phyloP scores from a whole-genome alignment of 2,888 invertebrate genomes.

The Drosophila mimica region DNA sequence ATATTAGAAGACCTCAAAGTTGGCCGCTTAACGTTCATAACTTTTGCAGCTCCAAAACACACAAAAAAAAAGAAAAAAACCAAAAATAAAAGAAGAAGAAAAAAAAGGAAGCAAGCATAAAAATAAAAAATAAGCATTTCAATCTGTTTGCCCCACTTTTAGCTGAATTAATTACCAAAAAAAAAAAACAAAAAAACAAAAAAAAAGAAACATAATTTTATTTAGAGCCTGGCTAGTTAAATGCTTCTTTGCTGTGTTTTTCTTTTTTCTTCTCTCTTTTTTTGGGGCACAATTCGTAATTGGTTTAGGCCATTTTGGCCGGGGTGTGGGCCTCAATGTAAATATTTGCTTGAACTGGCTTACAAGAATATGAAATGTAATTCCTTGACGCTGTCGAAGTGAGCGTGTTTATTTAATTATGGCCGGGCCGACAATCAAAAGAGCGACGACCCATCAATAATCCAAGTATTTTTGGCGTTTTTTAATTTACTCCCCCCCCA shows the following conservation, averaged over 20 bases:
- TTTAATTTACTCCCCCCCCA: constrained; percentile 27
- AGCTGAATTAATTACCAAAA: constrained; percentile 60
- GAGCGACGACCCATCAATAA: constrained; percentile 51
- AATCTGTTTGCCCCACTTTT: constrained; percentile 50
- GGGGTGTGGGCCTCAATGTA: constrained; percentile 3
- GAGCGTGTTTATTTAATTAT: constrained; percentile 44
- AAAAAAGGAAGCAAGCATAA: background rate
- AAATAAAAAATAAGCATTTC: constrained; percentile 25
- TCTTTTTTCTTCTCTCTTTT: background rate
- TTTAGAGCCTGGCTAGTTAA: constrained; percentile 48
- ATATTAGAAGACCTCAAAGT: constrained; percentile 38
- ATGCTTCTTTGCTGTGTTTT: constrained; percentile 22
- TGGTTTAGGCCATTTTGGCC: constrained; percentile 52
- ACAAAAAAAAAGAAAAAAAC: background rate
- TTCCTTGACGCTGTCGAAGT: constrained; percentile 29
- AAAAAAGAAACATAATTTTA: constrained; percentile 40
- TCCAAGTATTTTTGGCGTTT: constrained; percentile 24
- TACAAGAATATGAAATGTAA: constrained; percentile 35
- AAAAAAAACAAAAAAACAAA: constrained; percentile 19
- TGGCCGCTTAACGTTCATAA: constrained; percentile 27
- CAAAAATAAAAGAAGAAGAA: constrained; percentile 1
- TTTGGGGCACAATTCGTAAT: constrained; percentile 45
- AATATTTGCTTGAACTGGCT: constrained; percentile 32
- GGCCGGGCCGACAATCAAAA: constrained; percentile 9
- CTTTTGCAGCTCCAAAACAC: constrained; percentile 11